Conservation (phyloP, 64 coral and sea anemone genomes). For the Montipora capricornis region DNA sequence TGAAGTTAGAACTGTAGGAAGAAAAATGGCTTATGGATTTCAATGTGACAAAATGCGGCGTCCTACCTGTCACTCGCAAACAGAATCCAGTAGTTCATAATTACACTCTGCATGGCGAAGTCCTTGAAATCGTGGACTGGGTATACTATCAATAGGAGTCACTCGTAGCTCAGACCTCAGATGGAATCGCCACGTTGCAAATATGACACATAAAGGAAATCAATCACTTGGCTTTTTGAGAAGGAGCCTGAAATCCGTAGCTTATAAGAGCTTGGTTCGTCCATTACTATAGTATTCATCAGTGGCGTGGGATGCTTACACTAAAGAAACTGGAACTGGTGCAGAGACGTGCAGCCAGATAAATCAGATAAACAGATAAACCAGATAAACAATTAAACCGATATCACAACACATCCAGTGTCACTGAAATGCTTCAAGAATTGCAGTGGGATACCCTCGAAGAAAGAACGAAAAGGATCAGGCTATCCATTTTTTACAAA, state of each 20-base stretch:
- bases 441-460: too few relatives aligned
- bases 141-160: conserved; percentile 53
- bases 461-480: too few relatives aligned
- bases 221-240: conserved; percentile 35
- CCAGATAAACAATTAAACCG: too few relatives aligned
- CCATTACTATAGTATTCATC: too few relatives aligned
- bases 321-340: too few relatives aligned
- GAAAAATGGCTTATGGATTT: conserved; percentile 24
- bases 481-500: too few relatives aligned
- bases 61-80: conserved; percentile 11
- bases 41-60: conserved; percentile 33
- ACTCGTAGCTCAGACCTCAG: conserved; percentile 23
- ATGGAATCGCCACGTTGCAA: conserved; percentile 47
- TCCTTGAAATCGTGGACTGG: conserved; percentile 14
- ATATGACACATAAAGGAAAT: conserved; percentile 29
- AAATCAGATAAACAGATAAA: too few relatives aligned
- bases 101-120: conserved; percentile 23
- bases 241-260: neutral
- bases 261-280: too few relatives aligned
- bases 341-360: too few relatives aligned
- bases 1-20: neutral
- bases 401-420: too few relatives aligned
- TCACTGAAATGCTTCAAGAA: too few relatives aligned
- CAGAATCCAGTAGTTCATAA: conserved; percentile 19
- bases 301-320: too few relatives aligned